A percentile compares a stretch with the other conserved stretches of the same genome.
These are phyloP conservation scores for Macaria liturata DNA, from an alignment of 2,888 invertebrate genomes.

Conservation along the genomic window DNA sequence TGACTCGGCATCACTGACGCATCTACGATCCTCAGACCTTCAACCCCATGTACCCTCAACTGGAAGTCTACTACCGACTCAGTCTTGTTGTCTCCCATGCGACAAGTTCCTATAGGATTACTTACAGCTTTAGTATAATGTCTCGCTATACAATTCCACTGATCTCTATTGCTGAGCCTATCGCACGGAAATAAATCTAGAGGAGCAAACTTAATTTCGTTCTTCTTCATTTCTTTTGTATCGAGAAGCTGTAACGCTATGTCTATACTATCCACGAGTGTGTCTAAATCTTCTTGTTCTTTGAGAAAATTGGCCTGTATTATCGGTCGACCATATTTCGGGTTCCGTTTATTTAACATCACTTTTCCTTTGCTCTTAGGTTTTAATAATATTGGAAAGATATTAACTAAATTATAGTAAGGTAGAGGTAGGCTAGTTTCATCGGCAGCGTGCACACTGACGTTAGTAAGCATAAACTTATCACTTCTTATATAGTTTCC, in stretches of 20 bases:
- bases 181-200: conserved; percentile 75
- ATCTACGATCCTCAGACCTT: conserved; percentile 72
- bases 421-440: conserved; percentile 69
- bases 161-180: conserved; percentile 68
- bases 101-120: conserved; percentile 75
- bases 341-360: conserved; percentile 69
- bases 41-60: conserved; percentile 69
- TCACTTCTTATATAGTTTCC: conserved; percentile 76
- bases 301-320: conserved; percentile 76
- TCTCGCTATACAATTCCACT: conserved; percentile 77
- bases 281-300: conserved; percentile 72
- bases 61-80: conserved; percentile 71
- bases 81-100: conserved; percentile 71
- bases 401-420: conserved; percentile 73
- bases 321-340: conserved; percentile 73
- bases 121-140: conserved; percentile 76
- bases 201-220: conserved; percentile 72
- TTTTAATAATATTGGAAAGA: conserved; percentile 66
- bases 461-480: conserved; percentile 73
- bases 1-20: conserved; percentile 78
- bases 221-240: conserved; percentile 72
- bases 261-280: conserved; percentile 73
- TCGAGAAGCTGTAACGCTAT: conserved; percentile 73
- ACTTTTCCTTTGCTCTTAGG: conserved; percentile 77
- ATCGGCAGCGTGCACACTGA: conserved; percentile 68